phyloP scores from a whole-genome alignment of 2,113 vertebrate genomes.

The Poeciliopsis turrubarensis region DNA sequence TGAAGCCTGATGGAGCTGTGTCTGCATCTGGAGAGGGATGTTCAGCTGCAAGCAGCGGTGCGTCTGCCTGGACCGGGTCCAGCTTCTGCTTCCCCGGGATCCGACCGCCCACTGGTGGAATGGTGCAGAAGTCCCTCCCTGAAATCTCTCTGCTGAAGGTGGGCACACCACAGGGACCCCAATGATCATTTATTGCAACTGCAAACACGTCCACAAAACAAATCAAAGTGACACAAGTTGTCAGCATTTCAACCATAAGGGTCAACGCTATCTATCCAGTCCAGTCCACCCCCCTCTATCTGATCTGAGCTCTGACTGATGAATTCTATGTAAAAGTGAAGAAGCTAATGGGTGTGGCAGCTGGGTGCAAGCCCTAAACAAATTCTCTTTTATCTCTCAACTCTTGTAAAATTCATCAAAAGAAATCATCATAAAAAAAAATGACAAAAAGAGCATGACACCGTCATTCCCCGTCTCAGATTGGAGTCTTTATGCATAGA shows the following conservation, averaged over 20 bases:
- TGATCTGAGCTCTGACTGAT: not conserved
- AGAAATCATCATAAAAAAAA: not conserved
- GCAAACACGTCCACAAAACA: too few species aligned
- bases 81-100: constrained; percentile 50
- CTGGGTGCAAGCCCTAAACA: not conserved
- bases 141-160: constrained; percentile 58
- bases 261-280: too few species aligned
- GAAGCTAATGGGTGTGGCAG: not conserved
- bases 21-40: not conserved
- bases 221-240: too few species aligned
- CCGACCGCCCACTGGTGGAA: constrained; percentile 62
- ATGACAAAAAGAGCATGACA: constrained; percentile 38
- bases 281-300: too few species aligned
- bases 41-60: not conserved
- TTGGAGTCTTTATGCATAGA: not conserved
- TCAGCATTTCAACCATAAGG: not conserved
- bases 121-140: constrained; percentile 71
- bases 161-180: constrained; percentile 44
- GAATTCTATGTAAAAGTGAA: not conserved
- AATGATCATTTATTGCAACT: constrained; percentile 4
- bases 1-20: not conserved
- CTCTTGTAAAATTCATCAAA: not conserved
- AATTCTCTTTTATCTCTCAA: not conserved
- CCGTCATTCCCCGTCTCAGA: not conserved
- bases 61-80: constrained; percentile 36